A percentile compares a stretch with the other conserved stretches of the same genome.
Conservation (phyloP, 1,140 invertebrate genomes). For the Pteromalus puparum region DNA sequence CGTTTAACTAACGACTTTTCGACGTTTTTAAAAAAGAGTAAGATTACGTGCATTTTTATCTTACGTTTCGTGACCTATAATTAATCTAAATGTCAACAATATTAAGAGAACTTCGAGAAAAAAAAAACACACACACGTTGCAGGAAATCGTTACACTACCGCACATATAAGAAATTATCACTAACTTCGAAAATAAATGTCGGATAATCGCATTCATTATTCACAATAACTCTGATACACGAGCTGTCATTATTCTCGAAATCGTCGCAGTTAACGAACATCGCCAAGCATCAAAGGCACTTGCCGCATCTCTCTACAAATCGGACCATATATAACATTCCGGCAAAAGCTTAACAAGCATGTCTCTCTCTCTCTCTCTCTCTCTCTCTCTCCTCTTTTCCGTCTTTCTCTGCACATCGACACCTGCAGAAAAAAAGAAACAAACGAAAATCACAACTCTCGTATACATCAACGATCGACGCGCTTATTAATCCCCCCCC, state of each 20-base stretch:
- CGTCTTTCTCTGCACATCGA: neutral
- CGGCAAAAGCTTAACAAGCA: neutral
- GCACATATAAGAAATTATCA: neutral
- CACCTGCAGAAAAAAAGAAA: neutral
- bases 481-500: conserved; percentile 22
- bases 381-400: neutral
- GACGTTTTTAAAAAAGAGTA: too few species aligned
- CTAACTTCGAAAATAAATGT: neutral
- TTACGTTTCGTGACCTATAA: too few species aligned
- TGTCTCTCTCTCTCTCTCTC: too few species aligned
- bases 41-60: too few species aligned
- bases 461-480: neutral
- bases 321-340: neutral
- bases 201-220: neutral
- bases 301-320: neutral
- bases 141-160: too few species aligned
- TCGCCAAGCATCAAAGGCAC: neutral
- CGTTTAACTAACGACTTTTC: too few species aligned
- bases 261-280: neutral
- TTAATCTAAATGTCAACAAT: too few species aligned
- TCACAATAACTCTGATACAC: neutral
- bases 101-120: too few species aligned
- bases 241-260: neutral
- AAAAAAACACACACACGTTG: too few species aligned
- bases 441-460: neutral